Base-by-base conservation (phyloP, 2,797 vertebrate genomes). In the Heteromormyrus szaboi region DNA sequence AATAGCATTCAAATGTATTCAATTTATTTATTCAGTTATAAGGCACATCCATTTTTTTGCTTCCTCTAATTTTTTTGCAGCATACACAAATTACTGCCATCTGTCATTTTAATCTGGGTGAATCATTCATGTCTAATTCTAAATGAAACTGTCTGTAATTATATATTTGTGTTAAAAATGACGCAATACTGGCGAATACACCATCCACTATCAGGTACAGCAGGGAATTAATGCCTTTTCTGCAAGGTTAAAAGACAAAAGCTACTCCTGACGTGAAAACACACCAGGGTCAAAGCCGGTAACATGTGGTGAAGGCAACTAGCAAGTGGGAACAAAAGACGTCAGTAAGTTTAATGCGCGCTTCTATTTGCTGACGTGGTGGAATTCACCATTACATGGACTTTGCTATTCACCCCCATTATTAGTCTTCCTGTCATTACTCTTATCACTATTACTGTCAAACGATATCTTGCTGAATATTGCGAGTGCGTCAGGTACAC, bases 11-110 rank as follows among this genome's bases (percentile, higher is more conserved):
- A 86, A 54, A 29, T 86, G 84, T 54, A 85, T 54, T 86, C 12
- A 19, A 54, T 86, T n/a, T 41, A 81, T 81, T 84, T 84, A 50
- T 84, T 84, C n/a, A 84, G n/a, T 84, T 84, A 84, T 46, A 84
- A 46, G 33, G 72, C 29, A 44, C 72, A 79, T 79, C 72, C 72
- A 44, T 79, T 56, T 56, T 84, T 84, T 84, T 84, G 41, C 79
- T 84, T 8, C 50, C 85, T 86, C 6, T 25, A 50, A 33, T 29
- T 53, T 50, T 86, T 54, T 54, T 6, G 11, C 85, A 86, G 85
- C 8, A 4, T 37, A 54, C 51, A 86, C 50, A 54, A 37, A 86
- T 86, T 54, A 54, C 51, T 56, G 85, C 51, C 22, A 54, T 86
- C 85, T 86, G 85, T 56, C 85, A 86, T 86, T 86, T 86, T 50